These are phyloP conservation scores for Tenthredo notha DNA, from an alignment of 2,888 invertebrate genomes.

Conservation along the genomic window DNA sequence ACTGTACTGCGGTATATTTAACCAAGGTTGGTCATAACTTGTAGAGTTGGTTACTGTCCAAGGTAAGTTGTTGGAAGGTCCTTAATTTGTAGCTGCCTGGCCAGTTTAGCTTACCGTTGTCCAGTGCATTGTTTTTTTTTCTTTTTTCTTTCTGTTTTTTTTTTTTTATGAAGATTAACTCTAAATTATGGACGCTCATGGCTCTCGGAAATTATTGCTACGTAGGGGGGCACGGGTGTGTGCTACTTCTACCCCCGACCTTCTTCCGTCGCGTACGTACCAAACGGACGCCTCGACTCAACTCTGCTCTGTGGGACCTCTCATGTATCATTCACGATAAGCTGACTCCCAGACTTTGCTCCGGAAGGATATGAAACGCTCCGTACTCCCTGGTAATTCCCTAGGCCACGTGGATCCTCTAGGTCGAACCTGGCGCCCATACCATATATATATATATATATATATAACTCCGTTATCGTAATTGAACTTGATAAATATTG, in stretches of 20 bases:
- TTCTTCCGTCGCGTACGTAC: slow-evolving; percentile 13
- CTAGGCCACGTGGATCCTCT: neutral
- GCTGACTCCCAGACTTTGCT: slow-evolving; percentile 52
- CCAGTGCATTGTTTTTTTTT: slow-evolving; percentile 60
- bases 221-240: neutral
- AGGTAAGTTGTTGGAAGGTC: slow-evolving; percentile 16
- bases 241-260: neutral
- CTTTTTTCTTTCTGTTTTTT: no score
- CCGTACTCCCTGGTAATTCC: neutral
- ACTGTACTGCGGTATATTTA: neutral
- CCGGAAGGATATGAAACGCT: slow-evolving; percentile 48
- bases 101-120: slow-evolving; percentile 37
- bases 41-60: neutral
- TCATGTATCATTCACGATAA: slow-evolving; percentile 54
- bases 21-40: neutral
- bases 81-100: slow-evolving; percentile 25
- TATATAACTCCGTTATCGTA: neutral
- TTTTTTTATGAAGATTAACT: slow-evolving; percentile 62
- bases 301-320: slow-evolving; percentile 39
- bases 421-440: neutral
- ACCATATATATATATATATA: neutral
- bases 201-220: slow-evolving; percentile 58
- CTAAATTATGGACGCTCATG: slow-evolving; percentile 58
- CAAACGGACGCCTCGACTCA: slow-evolving; percentile 30
- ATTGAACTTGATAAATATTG: slow-evolving; percentile 18